Base-by-base conservation (phyloP, 2,797 vertebrate genomes). In the Diplodus sargus region DNA sequence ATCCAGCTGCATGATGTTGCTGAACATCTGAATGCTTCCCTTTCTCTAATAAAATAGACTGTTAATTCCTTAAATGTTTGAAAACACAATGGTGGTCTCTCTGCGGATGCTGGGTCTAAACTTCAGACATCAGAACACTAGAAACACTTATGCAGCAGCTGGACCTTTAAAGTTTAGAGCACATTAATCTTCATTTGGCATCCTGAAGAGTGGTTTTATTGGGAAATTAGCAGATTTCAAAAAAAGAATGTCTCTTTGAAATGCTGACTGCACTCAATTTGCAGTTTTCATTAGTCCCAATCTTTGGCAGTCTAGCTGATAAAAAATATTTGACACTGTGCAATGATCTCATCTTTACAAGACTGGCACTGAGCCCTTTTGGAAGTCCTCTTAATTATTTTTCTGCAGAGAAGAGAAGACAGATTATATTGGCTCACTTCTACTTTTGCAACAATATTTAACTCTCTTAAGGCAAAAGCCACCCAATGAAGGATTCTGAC, bases 281-380 rank as follows among this genome's bases (percentile, higher is more conserved):
- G 81, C 81, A 78, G 85, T 81, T 92, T 90, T 88, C 85, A 91
- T 90, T 87, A 88, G 85, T 84, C 62, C 76, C 70, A 82, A 89
- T 85, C 78, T 84, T 90, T 93, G 86, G 89, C 74, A 72, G 87
- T 77, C 71, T 58, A 76, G 87, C 76, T 82, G 87, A 92, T 91
- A 90, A 91, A 89, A 92, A 94, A 80, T 57, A 92, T 92, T 92
- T 94, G 89, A 94, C 92, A 90, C 84, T 89, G 91, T 91, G 90
- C 90, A 91, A 94, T 95, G 95, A 95, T 92, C 91, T 95, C 94
- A 95, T 95, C 92, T 84, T 88, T 91, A 93, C 91, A 91, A 90
- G 81, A 87, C 88, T 94, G 95, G 94, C 94, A 93, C 91, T 48
- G 87, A 84, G 93, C 92, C 92, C 91, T 87, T 93, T 92, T 91